Evolutionary conservation across 2,797 vertebrate species (phyloP).

Genomic region (Octomys mimax): DNA sequence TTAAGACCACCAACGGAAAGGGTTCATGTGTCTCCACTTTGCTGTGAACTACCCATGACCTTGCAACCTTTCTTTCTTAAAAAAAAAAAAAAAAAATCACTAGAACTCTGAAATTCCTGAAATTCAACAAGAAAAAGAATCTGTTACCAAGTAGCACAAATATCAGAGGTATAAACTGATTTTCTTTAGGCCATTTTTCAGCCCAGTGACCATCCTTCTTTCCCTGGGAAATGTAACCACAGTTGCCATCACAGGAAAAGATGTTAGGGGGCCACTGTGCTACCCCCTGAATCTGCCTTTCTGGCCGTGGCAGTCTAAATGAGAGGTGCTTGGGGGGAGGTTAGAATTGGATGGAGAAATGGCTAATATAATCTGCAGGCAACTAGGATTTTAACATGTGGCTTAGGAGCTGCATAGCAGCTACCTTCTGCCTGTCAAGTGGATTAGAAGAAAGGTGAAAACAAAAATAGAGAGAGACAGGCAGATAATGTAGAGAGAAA

Average conservation of each 20-base stretch:
- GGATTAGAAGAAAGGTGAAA: background rate
- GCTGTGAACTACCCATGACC: background rate
- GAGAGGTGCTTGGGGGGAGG: background rate
- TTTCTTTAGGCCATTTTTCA: constrained; percentile 8
- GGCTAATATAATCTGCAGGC: background rate
- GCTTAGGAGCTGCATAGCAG: background rate
- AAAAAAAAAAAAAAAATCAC: background rate
- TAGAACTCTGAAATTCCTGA: constrained; percentile 4
- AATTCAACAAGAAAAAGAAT: constrained; percentile 17
- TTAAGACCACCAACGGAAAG: constrained; percentile 6
- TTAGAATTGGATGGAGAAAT: constrained; percentile 36
- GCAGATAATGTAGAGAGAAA: background rate
- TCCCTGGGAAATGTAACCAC: background rate
- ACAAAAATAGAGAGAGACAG: background rate
- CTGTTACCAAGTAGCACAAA: background rate
- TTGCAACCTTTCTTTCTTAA: constrained; percentile 25
- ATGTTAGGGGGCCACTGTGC: background rate
- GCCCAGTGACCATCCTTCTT: background rate
- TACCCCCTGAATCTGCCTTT: background rate
- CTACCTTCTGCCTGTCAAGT: background rate
- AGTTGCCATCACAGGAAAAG: background rate
- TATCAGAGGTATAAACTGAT: background rate
- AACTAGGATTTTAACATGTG: constrained; percentile 47
- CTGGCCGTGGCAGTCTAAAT: background rate
- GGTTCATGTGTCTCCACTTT: background rate